Base-by-base conservation (phyloP, 2,888 invertebrate species). In the Ctenicera cuprea region DNA sequence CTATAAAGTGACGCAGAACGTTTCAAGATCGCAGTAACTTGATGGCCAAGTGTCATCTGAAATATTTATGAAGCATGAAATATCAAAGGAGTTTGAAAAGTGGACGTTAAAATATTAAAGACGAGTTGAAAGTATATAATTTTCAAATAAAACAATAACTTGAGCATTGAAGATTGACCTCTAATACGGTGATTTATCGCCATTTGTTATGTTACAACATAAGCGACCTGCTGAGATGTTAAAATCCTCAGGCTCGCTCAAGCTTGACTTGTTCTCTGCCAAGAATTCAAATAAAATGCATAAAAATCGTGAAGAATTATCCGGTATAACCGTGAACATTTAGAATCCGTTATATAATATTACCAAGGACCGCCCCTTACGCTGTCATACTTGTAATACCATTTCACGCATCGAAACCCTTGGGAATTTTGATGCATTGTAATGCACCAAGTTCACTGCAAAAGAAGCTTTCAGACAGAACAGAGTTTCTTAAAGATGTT, bases 291-390 rank as follows among this genome's bases (percentile, higher is more conserved):
- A 66, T 50, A 65, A 65, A 50, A 50, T 66, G 20, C 20, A 20
- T 38, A 52, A 66, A 66, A 52, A 66, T 52, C 45, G 30, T 52
- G 38, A 54, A 52, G 52, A 66, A 54, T 66, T 54, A 66, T 52
- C 38, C 52, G 14, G 50, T 65, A 18, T 37, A 48, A 50, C 65
- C 26, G 48, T 65, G 48, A 65, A 50, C 50, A 52, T 48, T 50
- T 48, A 50, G 48, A 18, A 12, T 64, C 37, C 52, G 37, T 52
- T 66, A 65, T 65, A 65, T 33, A 65, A 64, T 48, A 50, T 50
- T 64, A 5, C 22, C 16, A 43, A 12, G 37, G 26, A 16, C 48
- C 64, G 26, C 64, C 50, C 33, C 37, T 18, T 52, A 30, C 37
- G 38, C 50, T 65, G 50, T 50, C 65, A 33, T 65, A 37, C 50